Conservation (phyloP, 2,113 vertebrate genomes). For the Himantopus leucocephalus region DNA sequence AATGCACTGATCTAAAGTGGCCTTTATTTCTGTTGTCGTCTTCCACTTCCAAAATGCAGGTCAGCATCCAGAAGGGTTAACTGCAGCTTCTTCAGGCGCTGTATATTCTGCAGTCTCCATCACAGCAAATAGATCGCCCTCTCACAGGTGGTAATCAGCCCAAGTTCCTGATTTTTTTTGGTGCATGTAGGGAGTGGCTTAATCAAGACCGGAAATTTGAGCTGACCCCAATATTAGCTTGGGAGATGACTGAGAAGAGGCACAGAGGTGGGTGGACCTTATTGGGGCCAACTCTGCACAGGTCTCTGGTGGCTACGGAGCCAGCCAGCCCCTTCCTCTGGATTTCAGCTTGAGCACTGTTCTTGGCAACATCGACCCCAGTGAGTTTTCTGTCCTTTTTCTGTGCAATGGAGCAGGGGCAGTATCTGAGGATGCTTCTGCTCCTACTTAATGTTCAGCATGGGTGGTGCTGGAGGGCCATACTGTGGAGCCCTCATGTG, state of each 20-base stretch:
- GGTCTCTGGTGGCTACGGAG: not conserved
- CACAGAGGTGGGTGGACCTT: not conserved
- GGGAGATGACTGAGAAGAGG: not conserved
- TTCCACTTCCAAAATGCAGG: not conserved
- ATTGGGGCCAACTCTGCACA: not conserved
- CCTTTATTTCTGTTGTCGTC: not conserved
- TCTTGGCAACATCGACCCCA: not conserved
- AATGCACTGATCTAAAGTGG: not conserved
- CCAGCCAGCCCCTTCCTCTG: not conserved
- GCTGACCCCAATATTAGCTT: not conserved
- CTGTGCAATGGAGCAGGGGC: not conserved
- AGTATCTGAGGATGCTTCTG: not conserved
- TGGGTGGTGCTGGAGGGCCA: not conserved
- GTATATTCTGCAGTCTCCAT: not conserved
- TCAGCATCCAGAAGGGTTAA: not conserved
- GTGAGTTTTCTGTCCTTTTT: not conserved
- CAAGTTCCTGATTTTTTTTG: not conserved
- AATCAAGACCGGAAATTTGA: not conserved
- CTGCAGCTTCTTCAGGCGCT: not conserved
- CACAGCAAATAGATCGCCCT: not conserved
- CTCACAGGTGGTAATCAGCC: not conserved
- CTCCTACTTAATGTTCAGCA: not conserved
- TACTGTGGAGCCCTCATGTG: rapidly evolving
- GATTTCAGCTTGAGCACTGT: not conserved
- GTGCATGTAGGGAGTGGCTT: rapidly evolving